A percentile compares a stretch with the other conserved stretches of the same genome.
Conservation (phyloP, 2,888 invertebrate genomes). For the Lagria hirta region DNA sequence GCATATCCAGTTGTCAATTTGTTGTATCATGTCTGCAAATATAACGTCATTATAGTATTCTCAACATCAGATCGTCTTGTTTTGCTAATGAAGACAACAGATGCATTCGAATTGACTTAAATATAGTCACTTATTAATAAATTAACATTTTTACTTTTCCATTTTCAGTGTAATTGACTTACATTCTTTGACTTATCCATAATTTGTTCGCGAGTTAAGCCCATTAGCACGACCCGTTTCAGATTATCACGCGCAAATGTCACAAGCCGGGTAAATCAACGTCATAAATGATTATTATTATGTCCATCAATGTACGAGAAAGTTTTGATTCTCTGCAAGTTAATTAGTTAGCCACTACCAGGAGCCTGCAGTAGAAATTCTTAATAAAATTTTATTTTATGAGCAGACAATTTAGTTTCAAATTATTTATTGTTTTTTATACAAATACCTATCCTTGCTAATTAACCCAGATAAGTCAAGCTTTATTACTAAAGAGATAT, state of each 20-base stretch:
- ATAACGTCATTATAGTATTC: slow-evolving; percentile 48
- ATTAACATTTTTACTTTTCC: slow-evolving; percentile 25
- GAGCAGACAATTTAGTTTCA: too few species aligned
- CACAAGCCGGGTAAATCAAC: neutral
- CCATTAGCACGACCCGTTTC: slow-evolving; percentile 10
- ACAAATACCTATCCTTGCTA: too few species aligned
- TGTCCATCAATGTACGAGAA: slow-evolving; percentile 8
- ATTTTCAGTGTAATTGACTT: slow-evolving; percentile 19
- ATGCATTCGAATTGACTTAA: slow-evolving; percentile 32
- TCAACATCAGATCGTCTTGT: slow-evolving; percentile 42
- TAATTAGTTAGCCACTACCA: too few species aligned
- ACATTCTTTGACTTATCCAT: slow-evolving; percentile 17
- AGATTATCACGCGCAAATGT: neutral
- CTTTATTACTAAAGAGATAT: too few species aligned
- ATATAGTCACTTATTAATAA: slow-evolving; percentile 33
- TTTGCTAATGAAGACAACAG: slow-evolving; percentile 47
- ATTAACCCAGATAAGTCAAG: too few species aligned
- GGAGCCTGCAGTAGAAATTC: too few species aligned
- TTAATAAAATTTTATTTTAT: too few species aligned
- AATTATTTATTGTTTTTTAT: too few species aligned
- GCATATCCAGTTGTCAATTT: slow-evolving; percentile 47
- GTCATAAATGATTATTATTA: slow-evolving; percentile 9
- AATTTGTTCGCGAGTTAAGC: slow-evolving; percentile 20
- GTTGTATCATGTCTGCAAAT: slow-evolving; percentile 45
- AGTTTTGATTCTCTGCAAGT: too few species aligned